A percentile compares a stretch with the other conserved stretches of the same genome.
These are phyloP conservation scores for Calliopsis andreniformis DNA, from an alignment of 1,140 invertebrate genomes.

Conservation along the genomic window DNA sequence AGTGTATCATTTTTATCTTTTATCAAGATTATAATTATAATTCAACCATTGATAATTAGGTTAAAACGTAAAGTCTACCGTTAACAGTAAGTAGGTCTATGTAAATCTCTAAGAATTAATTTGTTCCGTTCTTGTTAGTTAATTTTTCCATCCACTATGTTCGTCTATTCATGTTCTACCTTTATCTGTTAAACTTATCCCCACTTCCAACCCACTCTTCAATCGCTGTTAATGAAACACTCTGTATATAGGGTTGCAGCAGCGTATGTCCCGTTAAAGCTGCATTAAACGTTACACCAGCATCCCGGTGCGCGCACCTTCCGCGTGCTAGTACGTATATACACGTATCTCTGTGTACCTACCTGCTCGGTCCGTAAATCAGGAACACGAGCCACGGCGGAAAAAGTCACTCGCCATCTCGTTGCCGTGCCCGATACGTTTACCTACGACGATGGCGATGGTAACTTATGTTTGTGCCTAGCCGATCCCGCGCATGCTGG, in stretches of 20 bases:
- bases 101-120: too few species aligned
- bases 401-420: conserved; percentile 65
- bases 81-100: too few species aligned
- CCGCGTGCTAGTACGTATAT: conserved; percentile 35
- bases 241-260: conserved; percentile 30
- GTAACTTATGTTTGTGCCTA: conserved; percentile 62
- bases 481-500: conserved; percentile 53
- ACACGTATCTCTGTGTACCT: conserved; percentile 36
- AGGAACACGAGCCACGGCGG: conserved; percentile 65
- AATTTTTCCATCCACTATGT: too few species aligned
- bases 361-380: conserved; percentile 65
- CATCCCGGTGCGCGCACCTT: conserved; percentile 26
- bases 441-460: conserved; percentile 65
- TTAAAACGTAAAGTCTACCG: too few species aligned
- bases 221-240: too few species aligned
- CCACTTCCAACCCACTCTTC: too few species aligned
- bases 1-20: too few species aligned
- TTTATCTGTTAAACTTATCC: too few species aligned
- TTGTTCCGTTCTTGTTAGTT: too few species aligned
- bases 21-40: too few species aligned
- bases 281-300: conserved; percentile 41
- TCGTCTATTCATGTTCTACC: too few species aligned
- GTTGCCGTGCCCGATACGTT: conserved; percentile 60
- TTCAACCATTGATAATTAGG: too few species aligned
- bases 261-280: conserved; percentile 38